Percentiles rank a stretch among this genome's conserved stretches.
These are phyloP conservation scores for Napeogenes sylphis DNA, from an alignment of 2,888 invertebrate genomes.

Conservation along the genomic window DNA sequence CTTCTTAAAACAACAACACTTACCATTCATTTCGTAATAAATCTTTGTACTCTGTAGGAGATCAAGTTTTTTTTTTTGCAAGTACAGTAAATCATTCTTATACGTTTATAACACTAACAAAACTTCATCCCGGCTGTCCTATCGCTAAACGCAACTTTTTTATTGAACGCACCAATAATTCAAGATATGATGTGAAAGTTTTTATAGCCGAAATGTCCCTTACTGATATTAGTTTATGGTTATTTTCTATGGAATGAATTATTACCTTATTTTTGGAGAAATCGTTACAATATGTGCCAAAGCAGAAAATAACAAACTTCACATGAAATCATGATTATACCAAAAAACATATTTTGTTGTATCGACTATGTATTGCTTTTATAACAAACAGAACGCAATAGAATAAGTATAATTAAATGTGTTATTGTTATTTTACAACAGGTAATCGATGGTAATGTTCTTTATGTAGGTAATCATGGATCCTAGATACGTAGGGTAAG, in stretches of 20 bases:
- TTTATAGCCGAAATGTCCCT: constrained; percentile 55
- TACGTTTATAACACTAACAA: constrained; percentile 63
- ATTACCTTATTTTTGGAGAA: constrained; percentile 55
- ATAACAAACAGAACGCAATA: not conserved
- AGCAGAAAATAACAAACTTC: not conserved
- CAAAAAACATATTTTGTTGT: not conserved
- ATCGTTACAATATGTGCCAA: constrained; percentile 36
- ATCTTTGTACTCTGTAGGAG: not conserved
- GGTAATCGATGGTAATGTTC: not conserved
- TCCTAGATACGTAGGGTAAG: constrained; percentile 2
- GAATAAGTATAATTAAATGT: not conserved
- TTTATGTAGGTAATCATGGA: not conserved
- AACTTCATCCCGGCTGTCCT: constrained; percentile 55
- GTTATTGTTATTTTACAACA: not conserved
- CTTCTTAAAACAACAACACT: no score
- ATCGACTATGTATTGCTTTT: not conserved
- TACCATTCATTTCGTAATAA: not conserved
- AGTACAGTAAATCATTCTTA: constrained; percentile 66
- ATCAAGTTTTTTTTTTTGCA: constrained; percentile 48
- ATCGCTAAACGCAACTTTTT: constrained; percentile 52
- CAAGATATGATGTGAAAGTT: constrained; percentile 61
- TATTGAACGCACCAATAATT: constrained; percentile 58
- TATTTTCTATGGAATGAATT: constrained; percentile 46
- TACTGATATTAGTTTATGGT: constrained; percentile 57
- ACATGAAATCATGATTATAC: not conserved